Percentiles rank a stretch among this genome's conserved stretches.
Conservation (phyloP, 2,113 vertebrate species). For the Podiceps cristatus region DNA sequence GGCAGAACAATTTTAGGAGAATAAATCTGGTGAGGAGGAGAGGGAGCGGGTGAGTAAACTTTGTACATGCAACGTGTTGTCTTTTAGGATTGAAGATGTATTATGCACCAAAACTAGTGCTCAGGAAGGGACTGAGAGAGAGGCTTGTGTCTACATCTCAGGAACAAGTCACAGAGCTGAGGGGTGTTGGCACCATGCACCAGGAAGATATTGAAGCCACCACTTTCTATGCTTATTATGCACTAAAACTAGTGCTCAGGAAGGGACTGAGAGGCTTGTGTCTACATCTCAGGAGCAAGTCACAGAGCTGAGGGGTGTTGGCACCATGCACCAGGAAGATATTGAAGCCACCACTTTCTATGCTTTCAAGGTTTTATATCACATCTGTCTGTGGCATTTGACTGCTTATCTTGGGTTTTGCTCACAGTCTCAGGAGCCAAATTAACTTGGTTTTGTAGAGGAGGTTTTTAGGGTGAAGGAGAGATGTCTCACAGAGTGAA, state of each 20-base stretch:
- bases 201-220: neutral
- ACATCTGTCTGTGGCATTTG: neutral
- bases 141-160: neutral
- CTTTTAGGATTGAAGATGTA: neutral
- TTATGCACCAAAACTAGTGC: neutral
- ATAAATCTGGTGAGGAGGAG: neutral
- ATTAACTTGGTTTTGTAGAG: neutral
- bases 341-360: neutral
- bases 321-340: neutral
- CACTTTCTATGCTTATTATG: neutral
- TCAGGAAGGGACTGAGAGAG: neutral
- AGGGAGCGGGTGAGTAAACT: neutral
- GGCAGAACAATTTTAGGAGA: neutral
- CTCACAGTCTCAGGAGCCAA: neutral
- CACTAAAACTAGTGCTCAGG: neutral
- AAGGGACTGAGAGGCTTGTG: neutral
- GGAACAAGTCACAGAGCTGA: neutral
- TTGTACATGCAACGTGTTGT: neutral
- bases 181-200: neutral
- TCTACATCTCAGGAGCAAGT: neutral
- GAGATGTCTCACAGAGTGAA: neutral
- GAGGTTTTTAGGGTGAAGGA: neutral
- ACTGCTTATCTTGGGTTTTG: neutral
- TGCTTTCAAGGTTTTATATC: neutral
- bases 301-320: neutral